Evolutionary conservation across 2,113 vertebrate species (phyloP), one percentile per base, ranked within the genome.

Genomic region (Anolis sagrei): DNA sequence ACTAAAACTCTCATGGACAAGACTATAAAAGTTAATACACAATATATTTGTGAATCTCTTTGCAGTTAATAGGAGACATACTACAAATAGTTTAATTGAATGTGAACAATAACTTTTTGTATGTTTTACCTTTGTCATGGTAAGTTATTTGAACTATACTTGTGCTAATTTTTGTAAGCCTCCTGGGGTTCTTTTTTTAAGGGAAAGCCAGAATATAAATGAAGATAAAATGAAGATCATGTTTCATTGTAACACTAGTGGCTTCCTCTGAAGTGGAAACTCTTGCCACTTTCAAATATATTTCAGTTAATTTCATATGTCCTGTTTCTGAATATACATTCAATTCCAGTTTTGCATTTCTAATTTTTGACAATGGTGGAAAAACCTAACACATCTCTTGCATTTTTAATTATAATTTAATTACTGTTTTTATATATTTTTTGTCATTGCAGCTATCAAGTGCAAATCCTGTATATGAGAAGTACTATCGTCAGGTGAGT

Each of bases 391-490:
- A 61, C 19, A 5, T 51, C 2, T 76, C 10, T 7, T 36, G 79
- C 23, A 3, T 79, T 27, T 44, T 80, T 21, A 1, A 68, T 1
- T 89, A 54, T 66, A 19, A 44, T 82, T 84, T 48, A 44, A 44
- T 18, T 34, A 44, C 29, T 76, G 29, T n/a, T 83, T 48, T 76
- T 6, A 85, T 2, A 81, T 61, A 78, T 29, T 91, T 62, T 73
- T 82, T 82, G n/a, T 16, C 58, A 3, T 89, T 73, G 2, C 96
- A 99, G 99, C 96, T 99, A 86, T 99, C 98, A 64, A 98, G 97
- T 98, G 98, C 98, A 94, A 99, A 99, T 95, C 97, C 98, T 83
- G 95, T 98, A 89, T 99, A 99, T 95, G 99, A 99, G 95, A 99
- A 99, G 86, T 99, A 98, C 94, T 99, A 99, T 93, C 97, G 97